phyloP scores from a whole-genome alignment of 2,113 vertebrate genomes.

The Copsychus sechellarum region DNA sequence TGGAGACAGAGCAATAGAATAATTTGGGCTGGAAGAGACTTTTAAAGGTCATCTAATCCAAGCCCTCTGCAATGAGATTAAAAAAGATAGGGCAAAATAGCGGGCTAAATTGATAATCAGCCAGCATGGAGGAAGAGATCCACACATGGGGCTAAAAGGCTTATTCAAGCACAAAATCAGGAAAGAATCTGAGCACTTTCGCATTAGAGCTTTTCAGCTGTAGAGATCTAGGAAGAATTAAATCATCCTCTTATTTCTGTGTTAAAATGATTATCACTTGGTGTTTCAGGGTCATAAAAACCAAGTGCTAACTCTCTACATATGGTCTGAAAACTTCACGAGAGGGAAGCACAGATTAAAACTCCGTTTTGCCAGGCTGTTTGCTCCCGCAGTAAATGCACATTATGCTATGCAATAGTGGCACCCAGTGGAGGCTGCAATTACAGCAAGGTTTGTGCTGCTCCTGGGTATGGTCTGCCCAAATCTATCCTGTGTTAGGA shows the following conservation, averaged over 20 bases:
- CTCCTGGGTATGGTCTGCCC: not conserved
- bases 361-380: not conserved
- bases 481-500: not conserved
- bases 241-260: not conserved
- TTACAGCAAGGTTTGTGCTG: not conserved
- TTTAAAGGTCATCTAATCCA: not conserved
- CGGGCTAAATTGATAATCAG: not conserved
- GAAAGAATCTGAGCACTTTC: not conserved
- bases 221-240: not conserved
- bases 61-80: not conserved
- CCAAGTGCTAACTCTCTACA: not conserved
- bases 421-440: slow-evolving; percentile 64
- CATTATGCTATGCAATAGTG: slow-evolving; percentile 51
- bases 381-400: rapidly evolving
- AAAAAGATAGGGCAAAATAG: not conserved
- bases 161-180: not conserved
- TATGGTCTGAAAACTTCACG: not conserved
- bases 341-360: not conserved
- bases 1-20: not conserved
- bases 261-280: not conserved
- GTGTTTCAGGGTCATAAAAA: not conserved
- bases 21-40: not conserved
- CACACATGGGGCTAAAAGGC: not conserved
- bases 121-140: not conserved
- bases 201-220: not conserved